Evolutionary conservation across 2,888 invertebrate species (phyloP).

Genomic region (Ochropleura plecta): DNA sequence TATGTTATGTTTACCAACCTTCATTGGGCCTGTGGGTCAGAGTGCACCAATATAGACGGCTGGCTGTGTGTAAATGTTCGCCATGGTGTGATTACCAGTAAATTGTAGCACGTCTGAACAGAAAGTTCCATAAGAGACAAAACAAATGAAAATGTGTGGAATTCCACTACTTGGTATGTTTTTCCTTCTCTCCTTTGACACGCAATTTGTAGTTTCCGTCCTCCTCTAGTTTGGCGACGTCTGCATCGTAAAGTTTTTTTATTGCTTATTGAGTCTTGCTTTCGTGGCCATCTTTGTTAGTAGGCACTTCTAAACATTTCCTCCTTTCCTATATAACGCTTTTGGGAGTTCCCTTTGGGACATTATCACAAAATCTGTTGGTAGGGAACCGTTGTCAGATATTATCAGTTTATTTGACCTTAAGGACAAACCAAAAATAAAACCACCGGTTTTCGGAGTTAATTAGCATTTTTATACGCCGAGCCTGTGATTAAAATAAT

Average conservation of each 20-base stretch:
- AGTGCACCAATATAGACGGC: too few relatives aligned
- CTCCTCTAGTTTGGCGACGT: constrained; percentile 5
- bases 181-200: constrained; percentile 22
- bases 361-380: constrained; percentile 12
- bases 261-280: constrained; percentile 17
- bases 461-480: background rate
- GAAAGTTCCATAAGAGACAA: background rate
- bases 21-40: too few relatives aligned
- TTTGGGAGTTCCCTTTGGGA: background rate
- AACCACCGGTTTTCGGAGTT: background rate
- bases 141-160: constrained; percentile 42
- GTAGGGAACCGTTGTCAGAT: background rate
- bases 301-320: background rate
- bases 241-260: constrained; percentile 28
- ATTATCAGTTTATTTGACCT: background rate
- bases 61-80: background rate
- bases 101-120: background rate
- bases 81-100: too few relatives aligned
- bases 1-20: too few relatives aligned
- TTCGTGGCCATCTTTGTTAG: background rate
- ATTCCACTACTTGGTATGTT: constrained; percentile 9
- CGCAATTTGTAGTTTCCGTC: constrained; percentile 20
- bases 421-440: background rate
- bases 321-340: background rate
- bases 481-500: constrained; percentile 7